phyloP scores from a whole-genome alignment of 2,113 vertebrate species.

The Regulus satrapa region DNA sequence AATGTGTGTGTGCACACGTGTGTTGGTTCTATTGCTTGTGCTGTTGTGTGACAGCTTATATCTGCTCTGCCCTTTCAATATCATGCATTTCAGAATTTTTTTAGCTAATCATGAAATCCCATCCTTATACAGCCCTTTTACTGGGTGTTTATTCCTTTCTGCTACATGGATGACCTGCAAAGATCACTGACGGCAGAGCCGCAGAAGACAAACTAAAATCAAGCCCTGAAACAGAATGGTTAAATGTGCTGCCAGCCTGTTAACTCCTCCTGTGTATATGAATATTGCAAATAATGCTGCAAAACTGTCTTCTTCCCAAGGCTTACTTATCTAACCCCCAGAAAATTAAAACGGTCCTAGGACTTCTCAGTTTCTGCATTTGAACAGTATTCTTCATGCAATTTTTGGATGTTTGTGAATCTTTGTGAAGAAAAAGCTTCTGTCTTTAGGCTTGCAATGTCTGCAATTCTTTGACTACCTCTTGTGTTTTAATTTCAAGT shows the following conservation, averaged over 20 bases:
- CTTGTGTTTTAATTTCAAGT: background rate
- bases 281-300: background rate
- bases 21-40: background rate
- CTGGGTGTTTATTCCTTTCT: background rate
- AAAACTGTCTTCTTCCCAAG: background rate
- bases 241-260: background rate
- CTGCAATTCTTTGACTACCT: background rate
- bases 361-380: background rate
- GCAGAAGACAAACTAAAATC: background rate
- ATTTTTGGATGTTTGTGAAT: background rate
- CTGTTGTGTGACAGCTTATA: background rate
- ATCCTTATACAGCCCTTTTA: background rate
- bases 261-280: background rate
- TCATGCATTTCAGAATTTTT: background rate
- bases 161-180: background rate
- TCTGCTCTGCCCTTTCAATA: background rate
- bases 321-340: background rate
- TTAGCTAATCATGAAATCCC: background rate
- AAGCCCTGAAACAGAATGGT: background rate
- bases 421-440: background rate
- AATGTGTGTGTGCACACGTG: fast-evolving
- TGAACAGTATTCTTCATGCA: background rate
- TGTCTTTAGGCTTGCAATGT: background rate
- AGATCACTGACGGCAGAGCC: background rate
- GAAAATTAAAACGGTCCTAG: background rate